Evolutionary conservation across 2,113 vertebrate genomes (phyloP), one percentile per base, ranked within the genome.

Genomic region (Mormyrus iriodes): DNA sequence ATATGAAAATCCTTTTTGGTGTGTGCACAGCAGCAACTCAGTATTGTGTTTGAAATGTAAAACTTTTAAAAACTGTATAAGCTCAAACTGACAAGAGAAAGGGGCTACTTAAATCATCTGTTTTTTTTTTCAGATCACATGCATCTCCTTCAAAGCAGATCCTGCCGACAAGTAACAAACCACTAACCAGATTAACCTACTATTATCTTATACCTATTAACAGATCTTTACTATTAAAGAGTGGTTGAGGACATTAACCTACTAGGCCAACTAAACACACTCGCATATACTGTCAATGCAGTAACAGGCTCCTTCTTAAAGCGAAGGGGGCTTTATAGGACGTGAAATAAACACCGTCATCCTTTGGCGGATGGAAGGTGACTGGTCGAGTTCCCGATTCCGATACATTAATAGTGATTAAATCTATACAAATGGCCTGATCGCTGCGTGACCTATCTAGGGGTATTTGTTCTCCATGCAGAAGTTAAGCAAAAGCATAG

Each of bases 341-440:
- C 61, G 61, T 88, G 44, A 85, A 89, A 89, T 52, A 87, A 90
- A 91, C 42, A 49, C 42, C 35, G 17, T n/a, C 84, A 35, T 31
- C 88, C 48, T 92, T 84, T 55, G 89, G 85, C 53, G 89, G 51
- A 87, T 83, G 69, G 53, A 86, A 53, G 49, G 51, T 31, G 49
- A 27, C 35, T 27, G 42, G 44, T 35, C 55, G 55, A 76, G 42
- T 5, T 15, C 17, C 61, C 4, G 84, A 53, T 86, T 89, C 15
- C 42, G 52, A 87, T 12, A 91, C 88, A 88, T 89, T 88, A 21
- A 35, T 87, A 88, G 24, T 88, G 84, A 85, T 88, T 87, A 55
- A 87, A 88, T 76, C 69, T 76, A 27, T 88, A 79, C 46, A 88
- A 88, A 87, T 87, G n/a, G 73, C 58, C 15, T 15, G 44, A 3